Conservation (phyloP, 2,888 invertebrate species). For the Tipula unca region DNA sequence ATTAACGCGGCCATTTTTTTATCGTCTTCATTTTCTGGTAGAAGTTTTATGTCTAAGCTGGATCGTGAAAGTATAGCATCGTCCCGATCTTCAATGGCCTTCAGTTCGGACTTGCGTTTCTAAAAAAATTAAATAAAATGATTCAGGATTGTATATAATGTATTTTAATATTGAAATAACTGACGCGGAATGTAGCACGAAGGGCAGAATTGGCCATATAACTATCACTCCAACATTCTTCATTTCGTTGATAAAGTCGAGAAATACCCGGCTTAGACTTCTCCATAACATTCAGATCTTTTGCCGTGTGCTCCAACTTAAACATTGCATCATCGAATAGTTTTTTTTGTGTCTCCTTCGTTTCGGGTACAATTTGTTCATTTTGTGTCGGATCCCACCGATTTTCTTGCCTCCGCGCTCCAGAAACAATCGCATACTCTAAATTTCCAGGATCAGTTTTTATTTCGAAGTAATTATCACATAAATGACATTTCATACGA, state of each 20-base stretch:
- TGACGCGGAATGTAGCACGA: conserved; percentile 77
- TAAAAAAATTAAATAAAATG: conserved; percentile 32
- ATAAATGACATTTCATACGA: conserved; percentile 95
- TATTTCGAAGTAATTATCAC: conserved; percentile 95
- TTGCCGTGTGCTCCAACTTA: conserved; percentile 84
- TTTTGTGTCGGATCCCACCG: conserved; percentile 97
- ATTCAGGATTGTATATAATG: neutral
- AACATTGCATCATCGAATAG: conserved; percentile 97
- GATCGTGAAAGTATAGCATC: conserved; percentile 61
- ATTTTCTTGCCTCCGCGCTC: conserved; percentile 93
- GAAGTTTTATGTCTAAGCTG: conserved; percentile 65
- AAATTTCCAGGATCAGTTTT: conserved; percentile 97
- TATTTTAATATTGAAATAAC: conserved; percentile 27
- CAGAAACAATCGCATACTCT: conserved; percentile 91
- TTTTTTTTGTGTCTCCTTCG: conserved; percentile 80
- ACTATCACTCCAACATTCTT: conserved; percentile 82
- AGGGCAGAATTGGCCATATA: conserved; percentile 83
- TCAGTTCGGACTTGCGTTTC: conserved; percentile 67
- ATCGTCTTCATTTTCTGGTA: conserved; percentile 76
- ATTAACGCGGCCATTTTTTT: conserved; percentile 68
- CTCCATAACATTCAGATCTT: conserved; percentile 64
- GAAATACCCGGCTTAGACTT: conserved; percentile 64
- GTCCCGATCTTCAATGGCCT: conserved; percentile 58
- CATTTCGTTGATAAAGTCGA: conserved; percentile 67
- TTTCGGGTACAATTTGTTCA: conserved; percentile 87